These are phyloP conservation scores for Theristicus caerulescens DNA, from an alignment of 2,113 vertebrate genomes.

Conservation along the genomic window DNA sequence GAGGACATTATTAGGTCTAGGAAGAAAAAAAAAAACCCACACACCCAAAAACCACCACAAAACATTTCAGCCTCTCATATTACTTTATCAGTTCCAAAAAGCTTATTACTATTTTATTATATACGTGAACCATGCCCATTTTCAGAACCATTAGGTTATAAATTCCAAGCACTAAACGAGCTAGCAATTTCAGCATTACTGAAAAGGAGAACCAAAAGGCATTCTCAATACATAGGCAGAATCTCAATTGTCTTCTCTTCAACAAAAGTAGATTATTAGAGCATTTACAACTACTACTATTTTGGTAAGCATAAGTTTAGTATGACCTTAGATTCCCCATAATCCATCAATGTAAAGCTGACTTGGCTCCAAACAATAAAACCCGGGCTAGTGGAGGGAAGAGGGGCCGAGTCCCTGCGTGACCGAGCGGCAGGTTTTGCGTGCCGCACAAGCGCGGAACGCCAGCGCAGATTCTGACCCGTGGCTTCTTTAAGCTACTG, in stretches of 20 bases:
- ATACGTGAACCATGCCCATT: neutral
- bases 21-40: neutral
- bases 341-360: neutral
- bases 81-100: neutral
- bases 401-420: neutral
- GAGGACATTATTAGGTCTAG: neutral
- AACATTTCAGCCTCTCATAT: neutral
- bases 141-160: neutral
- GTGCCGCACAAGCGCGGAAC: neutral
- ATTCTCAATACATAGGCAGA: neutral
- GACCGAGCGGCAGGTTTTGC: neutral
- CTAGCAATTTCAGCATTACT: neutral
- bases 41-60: neutral
- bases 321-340: neutral
- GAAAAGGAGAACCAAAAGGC: neutral
- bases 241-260: neutral
- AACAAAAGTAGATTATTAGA: neutral
- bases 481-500: conserved; percentile 56
- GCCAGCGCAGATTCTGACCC: neutral
- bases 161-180: neutral
- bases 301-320: neutral
- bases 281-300: neutral
- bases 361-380: neutral
- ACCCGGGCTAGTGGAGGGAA: neutral
- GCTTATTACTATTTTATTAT: neutral